Evolutionary conservation across 1,140 invertebrate genomes (phyloP).

Genomic region (Scaptomyza pallida): DNA sequence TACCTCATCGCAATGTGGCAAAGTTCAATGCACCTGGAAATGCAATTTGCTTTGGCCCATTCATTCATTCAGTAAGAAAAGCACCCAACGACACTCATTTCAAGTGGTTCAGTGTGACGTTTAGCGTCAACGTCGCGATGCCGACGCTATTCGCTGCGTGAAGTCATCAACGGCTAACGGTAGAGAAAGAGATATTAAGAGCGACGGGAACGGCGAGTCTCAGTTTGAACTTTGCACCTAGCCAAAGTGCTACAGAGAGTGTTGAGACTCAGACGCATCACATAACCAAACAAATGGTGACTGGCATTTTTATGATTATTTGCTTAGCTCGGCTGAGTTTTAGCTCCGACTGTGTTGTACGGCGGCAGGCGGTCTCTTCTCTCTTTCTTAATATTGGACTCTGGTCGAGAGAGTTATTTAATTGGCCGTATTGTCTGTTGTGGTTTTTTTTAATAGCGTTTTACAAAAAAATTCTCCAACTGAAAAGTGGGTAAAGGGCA

Average conservation of each 20-base stretch:
- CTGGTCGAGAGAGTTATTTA: conserved; percentile 43
- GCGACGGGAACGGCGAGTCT: background rate
- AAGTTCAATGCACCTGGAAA: conserved; percentile 67
- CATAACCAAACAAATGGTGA: conserved; percentile 31
- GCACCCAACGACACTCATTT: conserved; percentile 23
- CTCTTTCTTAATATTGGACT: conserved; percentile 59
- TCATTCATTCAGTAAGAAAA: no score
- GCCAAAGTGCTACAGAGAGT: background rate
- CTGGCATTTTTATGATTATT: conserved; percentile 39
- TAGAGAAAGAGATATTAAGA: no score
- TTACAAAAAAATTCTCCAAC: conserved; percentile 42
- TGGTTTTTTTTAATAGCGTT: conserved; percentile 6
- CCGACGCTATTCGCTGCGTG: conserved; percentile 6
- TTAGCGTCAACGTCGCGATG: background rate
- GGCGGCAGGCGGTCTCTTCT: conserved; percentile 51
- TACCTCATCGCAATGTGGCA: conserved; percentile 21
- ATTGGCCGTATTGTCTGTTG: conserved; percentile 36
- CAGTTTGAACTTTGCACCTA: conserved; percentile 30
- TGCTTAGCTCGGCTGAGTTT: conserved; percentile 19
- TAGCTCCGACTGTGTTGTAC: background rate
- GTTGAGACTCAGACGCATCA: conserved; percentile 10
- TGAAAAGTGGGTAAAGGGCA: conserved; percentile 73
- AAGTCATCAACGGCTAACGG: conserved; percentile 17
- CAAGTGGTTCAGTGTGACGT: conserved; percentile 52
- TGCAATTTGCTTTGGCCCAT: conserved; percentile 50